These are phyloP conservation scores for Leptodactylus fallax DNA, from an alignment of 2,797 vertebrate genomes.

Conservation along the genomic window DNA sequence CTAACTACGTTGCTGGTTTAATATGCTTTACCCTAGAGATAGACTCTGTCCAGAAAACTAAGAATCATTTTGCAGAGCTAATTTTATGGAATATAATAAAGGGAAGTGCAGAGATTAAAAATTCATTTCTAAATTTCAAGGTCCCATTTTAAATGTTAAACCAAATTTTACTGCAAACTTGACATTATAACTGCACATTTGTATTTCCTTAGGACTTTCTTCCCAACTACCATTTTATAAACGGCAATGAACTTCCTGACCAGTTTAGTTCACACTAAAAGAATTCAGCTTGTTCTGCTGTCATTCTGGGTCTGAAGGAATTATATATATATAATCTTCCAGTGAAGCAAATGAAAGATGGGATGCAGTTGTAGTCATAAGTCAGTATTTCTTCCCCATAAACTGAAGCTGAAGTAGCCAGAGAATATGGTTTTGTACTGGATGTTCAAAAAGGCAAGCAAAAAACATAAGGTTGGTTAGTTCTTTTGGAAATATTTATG, in stretches of 20 bases:
- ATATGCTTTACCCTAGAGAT: too few species aligned
- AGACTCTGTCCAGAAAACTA: background rate
- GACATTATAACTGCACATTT: background rate
- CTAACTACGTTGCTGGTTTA: too few species aligned
- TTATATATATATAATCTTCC: background rate
- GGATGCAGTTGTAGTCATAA: background rate
- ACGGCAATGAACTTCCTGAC: background rate
- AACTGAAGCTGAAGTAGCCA: background rate
- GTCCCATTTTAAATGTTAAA: background rate
- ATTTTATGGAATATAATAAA: background rate
- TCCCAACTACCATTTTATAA: background rate
- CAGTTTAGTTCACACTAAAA: background rate
- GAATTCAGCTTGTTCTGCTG: background rate
- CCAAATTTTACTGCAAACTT: background rate
- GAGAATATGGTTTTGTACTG: background rate
- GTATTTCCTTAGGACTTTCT: background rate
- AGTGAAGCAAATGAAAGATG: background rate
- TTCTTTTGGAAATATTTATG: conserved; percentile 18
- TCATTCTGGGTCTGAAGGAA: background rate
- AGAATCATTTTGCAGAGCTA: background rate
- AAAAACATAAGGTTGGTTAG: background rate
- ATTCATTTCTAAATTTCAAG: background rate
- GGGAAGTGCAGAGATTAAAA: background rate
- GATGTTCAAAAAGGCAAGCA: background rate
- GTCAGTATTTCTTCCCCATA: background rate